Percentiles rank a stretch among this genome's conserved stretches.
Conservation (phyloP, 2,888 invertebrate species). For the Beris chalybata region DNA sequence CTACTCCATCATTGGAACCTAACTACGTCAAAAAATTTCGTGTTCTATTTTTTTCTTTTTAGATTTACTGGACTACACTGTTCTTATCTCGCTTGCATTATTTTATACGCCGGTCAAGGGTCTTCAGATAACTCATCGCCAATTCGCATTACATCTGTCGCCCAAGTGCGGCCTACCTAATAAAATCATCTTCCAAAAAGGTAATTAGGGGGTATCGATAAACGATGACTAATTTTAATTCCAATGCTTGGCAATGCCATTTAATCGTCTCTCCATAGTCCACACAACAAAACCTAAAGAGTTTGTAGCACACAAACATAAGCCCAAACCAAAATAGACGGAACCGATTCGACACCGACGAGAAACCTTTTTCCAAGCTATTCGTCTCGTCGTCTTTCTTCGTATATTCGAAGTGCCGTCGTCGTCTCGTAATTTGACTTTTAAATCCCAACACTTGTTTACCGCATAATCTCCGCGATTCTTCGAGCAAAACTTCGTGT, state of each 20-base stretch:
- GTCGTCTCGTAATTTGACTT: neutral
- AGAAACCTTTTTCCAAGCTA: neutral
- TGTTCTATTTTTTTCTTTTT: too few relatives aligned
- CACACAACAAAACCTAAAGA: too few relatives aligned
- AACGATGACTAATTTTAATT: slow-evolving; percentile 19
- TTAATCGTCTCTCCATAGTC: neutral
- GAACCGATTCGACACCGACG: neutral
- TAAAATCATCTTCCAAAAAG: slow-evolving; percentile 2
- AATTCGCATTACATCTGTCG: too few relatives aligned
- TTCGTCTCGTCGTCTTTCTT: neutral
- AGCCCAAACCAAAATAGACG: neutral
- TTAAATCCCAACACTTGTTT: neutral
- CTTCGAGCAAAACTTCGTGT: slow-evolving; percentile 1
- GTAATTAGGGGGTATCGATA: slow-evolving; percentile 12
- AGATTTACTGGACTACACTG: too few relatives aligned
- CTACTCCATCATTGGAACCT: too few relatives aligned
- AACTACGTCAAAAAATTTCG: too few relatives aligned
- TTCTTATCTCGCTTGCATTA: too few relatives aligned
- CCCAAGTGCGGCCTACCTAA: too few relatives aligned
- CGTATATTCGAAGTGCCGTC: neutral
- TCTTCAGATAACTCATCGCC: too few relatives aligned
- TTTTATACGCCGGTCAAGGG: too few relatives aligned
- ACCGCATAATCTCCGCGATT: slow-evolving; percentile 11
- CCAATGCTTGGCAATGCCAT: slow-evolving; percentile 7
- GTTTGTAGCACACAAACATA: too few relatives aligned